Base-by-base conservation (phyloP, 1,140 invertebrate species). In the Drosophila ercepeae region DNA sequence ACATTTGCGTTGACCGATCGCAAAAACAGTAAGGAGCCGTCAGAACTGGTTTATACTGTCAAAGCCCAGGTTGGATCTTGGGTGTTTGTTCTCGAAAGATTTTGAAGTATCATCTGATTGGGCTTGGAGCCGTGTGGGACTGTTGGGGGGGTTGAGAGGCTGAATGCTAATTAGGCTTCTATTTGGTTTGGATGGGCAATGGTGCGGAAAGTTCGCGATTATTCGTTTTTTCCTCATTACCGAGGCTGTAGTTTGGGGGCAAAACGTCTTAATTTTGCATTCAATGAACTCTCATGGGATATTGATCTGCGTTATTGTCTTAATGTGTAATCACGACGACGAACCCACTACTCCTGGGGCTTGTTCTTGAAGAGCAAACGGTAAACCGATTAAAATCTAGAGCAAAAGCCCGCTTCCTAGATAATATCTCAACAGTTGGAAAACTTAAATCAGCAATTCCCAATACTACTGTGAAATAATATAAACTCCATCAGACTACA, bases 131-230 rank as follows among this genome's bases (percentile, higher is more conserved):
- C n/a, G n/a, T n/a, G n/a, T n/a, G n/a, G n/a, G n/a, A n/a, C n/a
- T n/a, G n/a, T n/a, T n/a, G n/a, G 9, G 36, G 7, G 8, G 45
- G 11, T 27, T n/a, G 13, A n/a, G 57, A 65, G 50, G 51, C 44
- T 68, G 39, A 46, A 32, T 36, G 21, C 50, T 86, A 86, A 81
- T 79, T 76, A 49, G 14, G 6, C 29, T 50, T 49, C 19, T 32
- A 45, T 16, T 34, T 32, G 29, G 21, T 73, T 54, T 48, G 36
- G 69, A 57, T 59, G 58, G 13, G 76, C 81, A 86, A 86, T 84
- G 76, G 76, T 72, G 75, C 77, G 79, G 29, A 86, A 86, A 86
- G 79, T 76, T 86, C 72, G 55, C 39, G 53, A 36, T 8, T 32
- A 32, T 32, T 32, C 9, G n/a, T 36, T 58, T 69, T 51, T 49